phyloP scores from a whole-genome alignment of 1,140 invertebrate genomes.

The Stegodyphus dumicola region DNA sequence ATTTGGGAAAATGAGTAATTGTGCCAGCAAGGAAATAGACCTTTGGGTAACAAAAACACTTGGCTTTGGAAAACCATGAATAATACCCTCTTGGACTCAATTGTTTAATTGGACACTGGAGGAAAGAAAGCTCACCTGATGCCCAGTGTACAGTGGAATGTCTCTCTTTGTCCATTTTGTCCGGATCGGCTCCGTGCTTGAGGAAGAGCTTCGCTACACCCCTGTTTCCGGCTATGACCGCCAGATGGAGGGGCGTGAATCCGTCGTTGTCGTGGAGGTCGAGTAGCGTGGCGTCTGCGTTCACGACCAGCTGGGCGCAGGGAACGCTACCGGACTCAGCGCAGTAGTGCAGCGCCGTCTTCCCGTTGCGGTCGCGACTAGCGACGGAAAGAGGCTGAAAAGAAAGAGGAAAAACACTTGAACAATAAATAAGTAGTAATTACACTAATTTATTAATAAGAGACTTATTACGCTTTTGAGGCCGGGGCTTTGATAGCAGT shows the following conservation, averaged over 20 bases:
- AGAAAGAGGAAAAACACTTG: conserved; percentile 1
- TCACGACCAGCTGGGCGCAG: conserved; percentile 75
- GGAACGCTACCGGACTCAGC: conserved; percentile 74
- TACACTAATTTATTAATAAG: not conserved
- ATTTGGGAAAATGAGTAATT: no score
- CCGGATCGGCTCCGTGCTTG: conserved; percentile 76
- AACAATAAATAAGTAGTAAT: not conserved
- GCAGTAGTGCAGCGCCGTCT: conserved; percentile 93
- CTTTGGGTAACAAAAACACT: no score
- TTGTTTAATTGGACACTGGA: not conserved
- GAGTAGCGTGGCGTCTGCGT: conserved; percentile 80
- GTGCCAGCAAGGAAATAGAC: no score
- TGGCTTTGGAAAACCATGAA: no score
- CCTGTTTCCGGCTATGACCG: conserved; percentile 86
- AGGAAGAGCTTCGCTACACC: conserved; percentile 80
- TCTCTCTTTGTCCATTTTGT: conserved; percentile 89
- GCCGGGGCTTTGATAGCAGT: no score
- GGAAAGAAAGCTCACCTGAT: conserved; percentile 77
- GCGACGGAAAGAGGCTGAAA: conserved; percentile 72
- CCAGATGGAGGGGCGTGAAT: conserved; percentile 91
- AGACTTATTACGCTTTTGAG: no score
- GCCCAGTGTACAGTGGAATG: conserved; percentile 98
- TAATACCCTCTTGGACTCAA: no score
- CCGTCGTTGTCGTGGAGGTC: conserved; percentile 89
- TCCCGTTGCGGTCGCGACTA: conserved; percentile 82